Base-by-base conservation (phyloP, 2,113 vertebrate genomes). In the Nothocercus julius region DNA sequence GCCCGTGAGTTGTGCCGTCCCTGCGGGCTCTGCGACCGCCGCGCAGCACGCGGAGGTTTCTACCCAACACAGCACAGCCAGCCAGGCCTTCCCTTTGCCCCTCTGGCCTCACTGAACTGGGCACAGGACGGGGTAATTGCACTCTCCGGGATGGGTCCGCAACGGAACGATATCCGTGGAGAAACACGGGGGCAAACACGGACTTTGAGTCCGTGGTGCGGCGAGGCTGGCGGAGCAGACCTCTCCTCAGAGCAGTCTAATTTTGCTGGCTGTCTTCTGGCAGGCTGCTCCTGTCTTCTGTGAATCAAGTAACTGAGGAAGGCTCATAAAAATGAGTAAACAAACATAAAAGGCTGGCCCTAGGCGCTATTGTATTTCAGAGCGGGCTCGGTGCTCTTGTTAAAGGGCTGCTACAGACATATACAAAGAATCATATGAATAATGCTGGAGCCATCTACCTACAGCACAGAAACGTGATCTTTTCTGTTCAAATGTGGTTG, bases 381-480 rank as follows among this genome's bases (percentile, higher is more conserved):
- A 95, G 79, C 83, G 96, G 95, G 88, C 94, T 94, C 94, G 4
- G 74, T 81, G 74, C 94, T 97, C 96, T 95, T 95, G 93, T 97
- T 97, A 97, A 97, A 97, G 94, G 90, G 90, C 28, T 91, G 95
- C 95, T 88, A 92, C 92, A 97, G 96, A 97, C 96, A 90, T 82
- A 96, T 27, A 97, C 93, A 96, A 97, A 96, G 96, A 96, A 93
- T 97, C 92, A 82, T 61, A 89, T 91, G 97, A 97, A 96, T 90
- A 91, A 97, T 97, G 91, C 83, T 96, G 95, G 95, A 97, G 95
- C 87, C 97, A 97, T 96, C 96, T 97, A 97, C 98, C 97, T 98
- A 96, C 95, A 97, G 95, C 96, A 97, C 81, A 83, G 97, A 98
- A 98, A 98, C 11, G 42, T 92, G 97, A 98, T 97, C 89, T 96